Conservation (phyloP, 2,888 invertebrate genomes). For the Sylvicola cinctus region DNA sequence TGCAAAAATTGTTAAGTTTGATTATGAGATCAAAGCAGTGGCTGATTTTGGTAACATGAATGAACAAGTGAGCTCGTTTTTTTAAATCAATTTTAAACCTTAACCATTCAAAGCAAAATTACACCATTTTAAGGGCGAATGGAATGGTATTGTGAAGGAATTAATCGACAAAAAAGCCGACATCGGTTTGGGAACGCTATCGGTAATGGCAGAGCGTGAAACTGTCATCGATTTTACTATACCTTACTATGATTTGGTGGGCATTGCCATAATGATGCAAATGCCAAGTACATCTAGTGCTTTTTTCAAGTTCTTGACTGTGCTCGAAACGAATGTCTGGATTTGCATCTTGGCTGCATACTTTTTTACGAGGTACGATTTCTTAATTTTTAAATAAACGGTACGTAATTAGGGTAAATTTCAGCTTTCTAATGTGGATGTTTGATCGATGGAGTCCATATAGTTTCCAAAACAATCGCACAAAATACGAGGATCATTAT, state of each 20-base stretch:
- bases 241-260: conserved; percentile 94
- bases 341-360: conserved; percentile 87
- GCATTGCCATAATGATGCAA: conserved; percentile 90
- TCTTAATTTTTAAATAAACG: not conserved
- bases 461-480: conserved; percentile 85
- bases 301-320: conserved; percentile 89
- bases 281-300: conserved; percentile 76
- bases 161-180: conserved; percentile 74
- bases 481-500: conserved; percentile 80
- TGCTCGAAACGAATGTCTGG: conserved; percentile 93
- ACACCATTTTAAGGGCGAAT: conserved; percentile 36
- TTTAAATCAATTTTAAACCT: conserved; percentile 12
- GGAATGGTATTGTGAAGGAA: conserved; percentile 70
- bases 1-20: conserved; percentile 62
- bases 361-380: conserved; percentile 64
- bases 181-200: conserved; percentile 80
- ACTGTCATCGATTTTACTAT: conserved; percentile 96
- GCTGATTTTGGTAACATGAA: conserved; percentile 84
- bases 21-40: conserved; percentile 68
- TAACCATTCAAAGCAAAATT: not conserved
- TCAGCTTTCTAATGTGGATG: conserved; percentile 78
- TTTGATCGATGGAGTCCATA: conserved; percentile 96
- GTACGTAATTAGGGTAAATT: no score
- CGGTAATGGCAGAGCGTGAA: conserved; percentile 94
- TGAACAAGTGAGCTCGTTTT: conserved; percentile 26